Conservation (phyloP, 2,797 vertebrate genomes). For the Meriones psammophilus region DNA sequence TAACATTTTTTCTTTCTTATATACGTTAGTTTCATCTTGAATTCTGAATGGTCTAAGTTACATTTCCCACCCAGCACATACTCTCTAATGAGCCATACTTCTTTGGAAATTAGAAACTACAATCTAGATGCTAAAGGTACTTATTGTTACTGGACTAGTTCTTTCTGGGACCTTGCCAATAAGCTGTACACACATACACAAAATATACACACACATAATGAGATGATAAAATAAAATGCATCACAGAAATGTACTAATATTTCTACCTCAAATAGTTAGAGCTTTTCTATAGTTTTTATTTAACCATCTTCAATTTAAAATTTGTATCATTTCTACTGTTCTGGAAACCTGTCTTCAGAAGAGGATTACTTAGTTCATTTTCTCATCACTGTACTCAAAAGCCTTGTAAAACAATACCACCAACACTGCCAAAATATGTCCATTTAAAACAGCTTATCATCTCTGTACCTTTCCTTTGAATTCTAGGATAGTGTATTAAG, state of each 20-base stretch:
- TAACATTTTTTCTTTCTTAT: slow-evolving; percentile 44
- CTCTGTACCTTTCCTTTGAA: slow-evolving; percentile 45
- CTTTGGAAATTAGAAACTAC: slow-evolving; percentile 60
- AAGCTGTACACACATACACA: background rate
- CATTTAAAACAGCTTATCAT: slow-evolving; percentile 21
- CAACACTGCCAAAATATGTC: slow-evolving; percentile 12
- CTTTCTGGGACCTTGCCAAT: background rate
- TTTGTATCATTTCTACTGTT: background rate
- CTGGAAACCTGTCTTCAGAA: background rate
- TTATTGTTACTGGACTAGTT: background rate
- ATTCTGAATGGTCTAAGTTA: slow-evolving; percentile 56
- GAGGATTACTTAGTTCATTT: slow-evolving; percentile 42
- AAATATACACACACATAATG: background rate
- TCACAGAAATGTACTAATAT: background rate
- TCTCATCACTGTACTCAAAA: background rate
- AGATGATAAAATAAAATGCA: slow-evolving; percentile 47
- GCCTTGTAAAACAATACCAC: background rate
- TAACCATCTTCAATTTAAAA: slow-evolving; percentile 19
- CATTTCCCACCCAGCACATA: background rate
- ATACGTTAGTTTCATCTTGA: slow-evolving; percentile 36
- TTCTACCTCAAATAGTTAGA: background rate
- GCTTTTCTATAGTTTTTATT: slow-evolving; percentile 49
- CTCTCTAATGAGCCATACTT: slow-evolving; percentile 36
- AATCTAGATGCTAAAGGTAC: background rate
- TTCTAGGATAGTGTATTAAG: background rate